Conservation (phyloP, 2,888 invertebrate genomes). For the Tridacna gigas region DNA sequence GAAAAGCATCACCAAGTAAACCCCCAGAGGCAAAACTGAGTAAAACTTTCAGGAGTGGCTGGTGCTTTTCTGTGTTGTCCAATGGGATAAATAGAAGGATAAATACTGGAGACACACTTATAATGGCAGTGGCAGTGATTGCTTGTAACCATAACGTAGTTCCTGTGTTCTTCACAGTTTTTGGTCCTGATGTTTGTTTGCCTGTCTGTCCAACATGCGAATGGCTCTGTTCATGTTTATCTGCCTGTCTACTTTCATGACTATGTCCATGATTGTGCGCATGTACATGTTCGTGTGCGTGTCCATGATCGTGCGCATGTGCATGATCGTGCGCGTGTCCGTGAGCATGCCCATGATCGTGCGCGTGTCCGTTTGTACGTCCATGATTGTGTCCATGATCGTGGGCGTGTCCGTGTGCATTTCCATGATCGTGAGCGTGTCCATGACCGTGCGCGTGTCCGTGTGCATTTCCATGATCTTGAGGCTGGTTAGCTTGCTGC, state of each 20-base stretch:
- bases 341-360: slow-evolving; percentile 64
- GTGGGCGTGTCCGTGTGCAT: slow-evolving; percentile 63
- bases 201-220: slow-evolving; percentile 52
- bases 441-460: slow-evolving; percentile 68
- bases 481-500: slow-evolving; percentile 88
- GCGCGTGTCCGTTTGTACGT: slow-evolving; percentile 36
- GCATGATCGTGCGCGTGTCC: slow-evolving; percentile 68
- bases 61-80: slow-evolving; percentile 90
- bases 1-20: slow-evolving; percentile 98
- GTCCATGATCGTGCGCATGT: slow-evolving; percentile 52
- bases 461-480: slow-evolving; percentile 65
- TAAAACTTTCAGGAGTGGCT: slow-evolving; percentile 93
- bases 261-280: slow-evolving; percentile 37
- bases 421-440: slow-evolving; percentile 53
- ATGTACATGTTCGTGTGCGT: slow-evolving; percentile 50
- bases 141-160: slow-evolving; percentile 91
- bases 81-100: slow-evolving; percentile 97
- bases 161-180: slow-evolving; percentile 83
- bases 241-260: slow-evolving; percentile 46
- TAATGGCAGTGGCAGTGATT: slow-evolving; percentile 94
- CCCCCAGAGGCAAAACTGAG: slow-evolving; percentile 88
- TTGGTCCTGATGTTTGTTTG: slow-evolving; percentile 14
- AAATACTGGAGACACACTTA: slow-evolving; percentile 97
- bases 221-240: slow-evolving; percentile 53
- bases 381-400: slow-evolving; percentile 66